Conservation (phyloP, 92 coral and sea anemone species). For the Zoanthus sociatus region DNA sequence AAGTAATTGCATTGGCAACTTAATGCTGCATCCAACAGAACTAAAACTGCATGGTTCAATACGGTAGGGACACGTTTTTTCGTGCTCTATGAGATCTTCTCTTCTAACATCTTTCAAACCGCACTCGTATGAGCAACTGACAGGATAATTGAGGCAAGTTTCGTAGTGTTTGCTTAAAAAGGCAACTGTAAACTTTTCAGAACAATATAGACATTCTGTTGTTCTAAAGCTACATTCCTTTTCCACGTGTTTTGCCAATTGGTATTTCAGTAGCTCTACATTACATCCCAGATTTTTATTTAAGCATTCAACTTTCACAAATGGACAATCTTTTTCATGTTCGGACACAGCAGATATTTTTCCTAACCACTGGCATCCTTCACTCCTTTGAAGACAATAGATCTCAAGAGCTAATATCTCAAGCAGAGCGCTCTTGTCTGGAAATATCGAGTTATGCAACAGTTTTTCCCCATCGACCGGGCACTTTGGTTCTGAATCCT, state of each 20-base stretch:
- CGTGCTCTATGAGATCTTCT: slow-evolving; percentile 67
- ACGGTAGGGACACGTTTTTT: slow-evolving; percentile 63
- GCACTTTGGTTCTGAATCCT: slow-evolving; percentile 57
- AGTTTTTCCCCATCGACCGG: slow-evolving; percentile 75
- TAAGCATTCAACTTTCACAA: slow-evolving; percentile 71
- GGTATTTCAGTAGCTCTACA: slow-evolving; percentile 57
- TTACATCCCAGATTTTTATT: slow-evolving; percentile 66
- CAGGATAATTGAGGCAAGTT: slow-evolving; percentile 71
- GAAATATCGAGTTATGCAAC: slow-evolving; percentile 51
- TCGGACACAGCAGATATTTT: slow-evolving; percentile 46
- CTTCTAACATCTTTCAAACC: slow-evolving; percentile 66
- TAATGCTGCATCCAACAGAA: slow-evolving; percentile 65
- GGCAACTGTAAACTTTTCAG: slow-evolving; percentile 52
- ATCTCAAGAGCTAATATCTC: slow-evolving; percentile 77
- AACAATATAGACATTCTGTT: slow-evolving; percentile 75
- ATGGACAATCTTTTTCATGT: slow-evolving; percentile 70
- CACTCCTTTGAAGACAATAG: slow-evolving; percentile 66
- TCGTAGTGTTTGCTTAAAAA: slow-evolving; percentile 70
- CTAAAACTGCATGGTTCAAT: slow-evolving; percentile 63
- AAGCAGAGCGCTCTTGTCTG: slow-evolving; percentile 75
- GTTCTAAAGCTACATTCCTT: slow-evolving; percentile 76
- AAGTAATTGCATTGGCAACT: slow-evolving; percentile 64
- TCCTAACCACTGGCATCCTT: slow-evolving; percentile 89
- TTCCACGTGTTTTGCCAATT: slow-evolving; percentile 77
- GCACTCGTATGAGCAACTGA: slow-evolving; percentile 81